These are phyloP conservation scores for Papilio polytes DNA, from an alignment of 1,140 invertebrate genomes.

Conservation along the genomic window DNA sequence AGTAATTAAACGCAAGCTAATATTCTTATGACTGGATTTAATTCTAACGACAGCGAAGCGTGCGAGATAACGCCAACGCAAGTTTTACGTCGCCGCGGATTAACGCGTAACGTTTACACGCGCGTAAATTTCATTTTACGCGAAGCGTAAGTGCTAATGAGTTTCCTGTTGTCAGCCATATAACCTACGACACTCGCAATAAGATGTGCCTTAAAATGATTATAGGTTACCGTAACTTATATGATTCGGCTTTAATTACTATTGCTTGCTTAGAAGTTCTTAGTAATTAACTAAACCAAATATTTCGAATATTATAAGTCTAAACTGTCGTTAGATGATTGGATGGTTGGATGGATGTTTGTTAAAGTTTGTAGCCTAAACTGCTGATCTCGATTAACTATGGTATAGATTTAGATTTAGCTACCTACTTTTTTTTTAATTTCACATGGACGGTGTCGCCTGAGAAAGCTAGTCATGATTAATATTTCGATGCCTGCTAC, in stretches of 20 bases:
- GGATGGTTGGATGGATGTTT: too few species aligned
- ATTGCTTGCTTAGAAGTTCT: background rate
- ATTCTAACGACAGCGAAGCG: slow-evolving; percentile 22
- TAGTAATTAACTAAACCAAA: too few species aligned
- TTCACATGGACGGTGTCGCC: too few species aligned
- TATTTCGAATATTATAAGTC: too few species aligned
- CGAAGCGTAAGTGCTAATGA: slow-evolving; percentile 52
- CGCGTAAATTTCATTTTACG: slow-evolving; percentile 44
- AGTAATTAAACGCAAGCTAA: background rate
- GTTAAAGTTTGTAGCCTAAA: too few species aligned
- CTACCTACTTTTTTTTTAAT: too few species aligned
- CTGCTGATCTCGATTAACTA: too few species aligned
- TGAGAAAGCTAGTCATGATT: too few species aligned
- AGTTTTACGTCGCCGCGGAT: slow-evolving; percentile 41
- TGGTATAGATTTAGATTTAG: too few species aligned
- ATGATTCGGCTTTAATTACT: background rate
- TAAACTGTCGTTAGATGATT: too few species aligned
- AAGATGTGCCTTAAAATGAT: slow-evolving; percentile 38
- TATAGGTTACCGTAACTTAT: slow-evolving; percentile 33
- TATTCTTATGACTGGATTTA: slow-evolving; percentile 4
- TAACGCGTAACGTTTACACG: slow-evolving; percentile 43
- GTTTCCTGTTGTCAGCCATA: slow-evolving; percentile 46
- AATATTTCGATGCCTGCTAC: background rate
- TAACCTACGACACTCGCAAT: slow-evolving; percentile 42
- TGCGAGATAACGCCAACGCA: slow-evolving; percentile 36